Evolutionary conservation across 2,888 invertebrate genomes (phyloP), one percentile per base, ranked within the genome.

Genomic region (Mythimna impura): DNA sequence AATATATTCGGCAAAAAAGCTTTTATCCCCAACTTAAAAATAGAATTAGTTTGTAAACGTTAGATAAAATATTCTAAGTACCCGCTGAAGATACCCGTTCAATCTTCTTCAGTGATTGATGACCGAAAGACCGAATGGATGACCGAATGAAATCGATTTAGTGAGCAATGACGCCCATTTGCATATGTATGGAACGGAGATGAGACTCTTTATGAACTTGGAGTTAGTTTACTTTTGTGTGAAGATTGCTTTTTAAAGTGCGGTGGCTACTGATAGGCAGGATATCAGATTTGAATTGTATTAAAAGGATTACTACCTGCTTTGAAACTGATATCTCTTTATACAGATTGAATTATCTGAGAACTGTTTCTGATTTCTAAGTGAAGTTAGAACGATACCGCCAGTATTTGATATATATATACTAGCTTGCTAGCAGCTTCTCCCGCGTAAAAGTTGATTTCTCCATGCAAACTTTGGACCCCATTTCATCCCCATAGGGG

Each of bases 81-180:
- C 79, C 74, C 76, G 63, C 76, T 79, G 86, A 87, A 88, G 90
- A 90, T 87, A 90, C 88, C 85, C 92, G 91, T 89, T 94, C 93
- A 92, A 93, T 94, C 94, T 92, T 86, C 75, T 85, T 84, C 87
- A 82, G 94, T 95, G 95, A 95, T 95, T 95, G 95, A 95, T 95
- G 94, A 93, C 90, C 91, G 88, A 87, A 88, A 87, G 91, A 92
- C 84, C 90, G 91, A 92, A 92, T 90, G 89, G 91, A 92, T 93
- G 94, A 94, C 93, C 94, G 94, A 94, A 94, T 91, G 92, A 91
- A 93, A 93, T 93, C 95, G 95, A 94, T 95, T 95, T 93, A 92
- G 93, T 91, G 91, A 91, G 91, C 91, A 93, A 94, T 92, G 87
- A 90, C 84, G 36, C 78, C 80, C 84, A 94, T 96, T 96, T 94